Percentiles rank a stretch among this genome's conserved stretches.
Conservation (phyloP, 2,888 invertebrate genomes). For the Andrena fulva region DNA sequence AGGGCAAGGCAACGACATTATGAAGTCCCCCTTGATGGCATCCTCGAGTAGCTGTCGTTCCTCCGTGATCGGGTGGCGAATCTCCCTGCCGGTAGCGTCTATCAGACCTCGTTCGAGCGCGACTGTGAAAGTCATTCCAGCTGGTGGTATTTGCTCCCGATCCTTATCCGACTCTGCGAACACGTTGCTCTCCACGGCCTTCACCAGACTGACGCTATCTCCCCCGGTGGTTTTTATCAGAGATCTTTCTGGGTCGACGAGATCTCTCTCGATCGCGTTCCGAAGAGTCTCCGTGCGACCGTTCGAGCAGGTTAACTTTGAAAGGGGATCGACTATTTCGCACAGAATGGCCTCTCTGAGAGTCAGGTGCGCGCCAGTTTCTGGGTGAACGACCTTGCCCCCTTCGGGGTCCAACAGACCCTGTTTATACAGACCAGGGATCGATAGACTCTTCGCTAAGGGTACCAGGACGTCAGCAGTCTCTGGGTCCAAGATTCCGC, state of each 20-base stretch:
- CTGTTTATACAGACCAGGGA: conserved; percentile 94
- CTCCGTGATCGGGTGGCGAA: conserved; percentile 91
- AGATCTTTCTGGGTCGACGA: conserved; percentile 90
- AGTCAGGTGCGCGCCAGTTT: conserved; percentile 92
- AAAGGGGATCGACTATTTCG: conserved; percentile 94
- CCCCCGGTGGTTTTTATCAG: conserved; percentile 88
- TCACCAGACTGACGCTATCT: conserved; percentile 88
- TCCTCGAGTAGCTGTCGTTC: conserved; percentile 88
- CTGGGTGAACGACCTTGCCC: conserved; percentile 93
- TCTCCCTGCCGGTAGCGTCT: conserved; percentile 88
- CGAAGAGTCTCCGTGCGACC: conserved; percentile 90
- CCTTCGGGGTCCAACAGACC: conserved; percentile 92
- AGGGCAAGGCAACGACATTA: conserved; percentile 93
- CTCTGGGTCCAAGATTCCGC: conserved; percentile 92
- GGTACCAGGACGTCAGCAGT: conserved; percentile 92
- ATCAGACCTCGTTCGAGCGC: conserved; percentile 91
- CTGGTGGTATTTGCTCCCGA: conserved; percentile 87
- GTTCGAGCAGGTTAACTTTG: conserved; percentile 88
- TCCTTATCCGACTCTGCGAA: conserved; percentile 84
- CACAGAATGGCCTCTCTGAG: conserved; percentile 94
- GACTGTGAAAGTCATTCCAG: conserved; percentile 93
- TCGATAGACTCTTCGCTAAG: conserved; percentile 91
- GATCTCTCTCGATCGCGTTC: conserved; percentile 90
- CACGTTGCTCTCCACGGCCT: conserved; percentile 89
- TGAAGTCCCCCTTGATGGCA: conserved; percentile 91